Base-by-base conservation (phyloP, 2,113 vertebrate species). In the Dinomys branickii region DNA sequence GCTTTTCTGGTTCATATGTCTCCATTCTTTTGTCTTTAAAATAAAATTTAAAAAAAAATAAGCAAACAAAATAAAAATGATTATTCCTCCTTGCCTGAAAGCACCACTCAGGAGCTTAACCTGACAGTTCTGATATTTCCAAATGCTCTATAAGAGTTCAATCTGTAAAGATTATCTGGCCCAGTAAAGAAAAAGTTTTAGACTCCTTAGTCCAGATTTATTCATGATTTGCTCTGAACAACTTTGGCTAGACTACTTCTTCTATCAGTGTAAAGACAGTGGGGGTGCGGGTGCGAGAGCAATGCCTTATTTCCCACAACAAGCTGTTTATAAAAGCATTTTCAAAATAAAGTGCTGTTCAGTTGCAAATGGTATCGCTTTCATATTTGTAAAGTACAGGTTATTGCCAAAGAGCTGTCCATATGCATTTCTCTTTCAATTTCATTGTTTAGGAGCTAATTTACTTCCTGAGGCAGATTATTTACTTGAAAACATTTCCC, bases 51-150 rank as follows among this genome's bases (percentile, higher is more conserved):
- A n/a, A n/a, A n/a, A n/a, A n/a, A n/a, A n/a, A n/a, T n/a, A n/a
- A n/a, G n/a, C n/a, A n/a, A n/a, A n/a, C n/a, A n/a, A n/a, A 96
- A 96, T 81, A 89, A 82, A 90, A 96, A 96, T 81, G 91, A 82
- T 65, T 63, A 61, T 54, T 92, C 33, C 35, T 85, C 56, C 88
- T 56, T 58, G 63, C n/a, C 52, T 84, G 17, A 91, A 89, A 91
- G 44, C 44, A 86, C 59, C 67, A 89, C 54, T 65, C 5, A 71
- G 47, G 59, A 69, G 20, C 14, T 71, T 88, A 82, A 65, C 10
- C 13, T 22, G 50, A 88, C 85, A 92, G 44, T 19, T 88, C 80
- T 93, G 87, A 0, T 85, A 90, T 54, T 93, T 96, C 56, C 44
- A 81, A 86, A 52, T 8, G 38, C 30, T 77, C 56, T 88, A 44